These are phyloP conservation scores for Eptatretus atami DNA, from an alignment of 2,797 vertebrate genomes.

Conservation along the genomic window DNA sequence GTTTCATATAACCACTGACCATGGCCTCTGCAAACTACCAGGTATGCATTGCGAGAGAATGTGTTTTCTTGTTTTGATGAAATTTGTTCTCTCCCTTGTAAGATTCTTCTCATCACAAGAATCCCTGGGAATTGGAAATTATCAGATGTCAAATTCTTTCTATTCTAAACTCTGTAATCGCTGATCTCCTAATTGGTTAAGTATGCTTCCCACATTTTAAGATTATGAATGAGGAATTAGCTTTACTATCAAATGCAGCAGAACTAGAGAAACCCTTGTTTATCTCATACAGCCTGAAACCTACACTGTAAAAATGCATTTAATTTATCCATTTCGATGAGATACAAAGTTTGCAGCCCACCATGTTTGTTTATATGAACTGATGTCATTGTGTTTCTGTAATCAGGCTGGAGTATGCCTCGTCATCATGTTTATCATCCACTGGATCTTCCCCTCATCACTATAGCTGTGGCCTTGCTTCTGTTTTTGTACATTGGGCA, in stretches of 20 bases:
- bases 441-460: constrained; percentile 62
- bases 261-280: neutral
- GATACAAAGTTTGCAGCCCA: too few relatives aligned
- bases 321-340: too few relatives aligned
- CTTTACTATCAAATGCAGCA: too few relatives aligned
- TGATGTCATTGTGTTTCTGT: constrained; percentile 6
- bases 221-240: too few relatives aligned
- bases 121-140: constrained; percentile 25
- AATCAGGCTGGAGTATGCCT: constrained; percentile 37
- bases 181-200: constrained; percentile 53
- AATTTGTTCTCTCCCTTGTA: constrained; percentile 9
- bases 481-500: constrained; percentile 68
- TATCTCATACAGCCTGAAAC: neutral
- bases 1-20: too few relatives aligned
- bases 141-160: constrained; percentile 19
- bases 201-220: constrained; percentile 11
- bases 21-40: too few relatives aligned
- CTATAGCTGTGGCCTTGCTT: constrained; percentile 30
- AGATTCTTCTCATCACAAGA: constrained; percentile 20
- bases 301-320: neutral
- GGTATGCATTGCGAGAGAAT: too few relatives aligned
- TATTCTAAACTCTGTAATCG: constrained; percentile 39
- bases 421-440: constrained; percentile 64
- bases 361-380: constrained; percentile 6
- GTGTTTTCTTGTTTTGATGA: too few relatives aligned